Conservation (phyloP, 2,888 invertebrate genomes). For the Scaptomyza caliginosa region DNA sequence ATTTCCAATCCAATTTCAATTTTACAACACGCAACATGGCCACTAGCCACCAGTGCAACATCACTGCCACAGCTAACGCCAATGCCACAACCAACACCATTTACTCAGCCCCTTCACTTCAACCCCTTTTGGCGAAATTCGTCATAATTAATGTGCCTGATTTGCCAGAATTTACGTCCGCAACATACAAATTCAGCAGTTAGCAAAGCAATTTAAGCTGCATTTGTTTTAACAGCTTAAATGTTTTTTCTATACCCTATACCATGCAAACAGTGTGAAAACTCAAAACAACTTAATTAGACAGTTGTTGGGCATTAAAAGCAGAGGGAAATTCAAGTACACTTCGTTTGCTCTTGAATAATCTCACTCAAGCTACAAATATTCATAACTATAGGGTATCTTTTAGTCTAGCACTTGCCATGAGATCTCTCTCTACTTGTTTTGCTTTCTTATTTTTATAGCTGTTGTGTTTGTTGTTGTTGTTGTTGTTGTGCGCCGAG, state of each 20-base stretch:
- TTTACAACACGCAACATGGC: slow-evolving; percentile 61
- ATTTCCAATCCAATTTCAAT: slow-evolving; percentile 75
- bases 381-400: background rate
- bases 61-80: background rate
- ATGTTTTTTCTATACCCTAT: background rate
- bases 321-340: no score
- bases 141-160: slow-evolving; percentile 73
- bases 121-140: slow-evolving; percentile 27
- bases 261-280: background rate
- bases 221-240: slow-evolving; percentile 4
- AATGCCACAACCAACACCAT: background rate
- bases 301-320: background rate
- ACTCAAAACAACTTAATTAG: background rate
- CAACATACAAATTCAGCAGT: slow-evolving; percentile 35
- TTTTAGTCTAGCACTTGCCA: background rate
- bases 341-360: no score
- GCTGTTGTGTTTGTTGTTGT: slow-evolving; percentile 9
- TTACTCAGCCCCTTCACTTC: background rate
- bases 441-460: slow-evolving; percentile 1
- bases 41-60: slow-evolving; percentile 26
- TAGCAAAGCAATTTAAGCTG: slow-evolving; percentile 36
- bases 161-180: slow-evolving; percentile 44
- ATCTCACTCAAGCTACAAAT: no score
- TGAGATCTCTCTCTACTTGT: background rate
- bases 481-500: slow-evolving; percentile 18